Percentiles rank a stretch among this genome's conserved stretches.
Conservation (phyloP, 1,140 invertebrate genomes). For the Oreohelix idahoensis region DNA sequence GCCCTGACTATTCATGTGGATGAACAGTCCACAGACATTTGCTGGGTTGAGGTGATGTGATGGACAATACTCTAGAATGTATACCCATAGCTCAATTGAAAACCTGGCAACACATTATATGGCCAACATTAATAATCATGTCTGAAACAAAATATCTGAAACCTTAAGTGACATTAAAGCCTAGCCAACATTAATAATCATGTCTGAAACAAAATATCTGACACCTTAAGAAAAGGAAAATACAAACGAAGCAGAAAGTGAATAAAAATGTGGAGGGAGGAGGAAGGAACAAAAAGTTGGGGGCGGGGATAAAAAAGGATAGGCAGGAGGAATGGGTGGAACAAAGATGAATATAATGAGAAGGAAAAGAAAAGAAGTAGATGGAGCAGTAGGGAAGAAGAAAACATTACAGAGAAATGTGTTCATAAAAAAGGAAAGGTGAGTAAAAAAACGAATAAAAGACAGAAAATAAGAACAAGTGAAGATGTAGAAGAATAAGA, state of each 20-base stretch:
- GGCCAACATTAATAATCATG: too few species aligned
- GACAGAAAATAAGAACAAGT: not conserved
- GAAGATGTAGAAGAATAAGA: not conserved
- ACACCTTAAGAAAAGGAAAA: too few species aligned
- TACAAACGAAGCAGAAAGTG: too few species aligned
- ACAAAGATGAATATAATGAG: not conserved
- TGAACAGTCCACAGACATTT: constrained; percentile 3
- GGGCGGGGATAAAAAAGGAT: too few species aligned
- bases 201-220: too few species aligned
- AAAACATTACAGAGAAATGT: not conserved
- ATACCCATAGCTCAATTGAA: constrained; percentile 17
- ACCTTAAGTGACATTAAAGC: too few species aligned
- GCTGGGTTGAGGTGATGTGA: not conserved
- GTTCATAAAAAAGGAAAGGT: not conserved
- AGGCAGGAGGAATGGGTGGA: too few species aligned
- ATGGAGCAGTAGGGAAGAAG: not conserved
- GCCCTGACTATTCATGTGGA: not conserved
- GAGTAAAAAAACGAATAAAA: not conserved
- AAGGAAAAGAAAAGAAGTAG: not conserved
- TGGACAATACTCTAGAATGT: constrained; percentile 24
- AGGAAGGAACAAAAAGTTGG: too few species aligned
- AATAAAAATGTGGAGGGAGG: too few species aligned
- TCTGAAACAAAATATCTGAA: too few species aligned
- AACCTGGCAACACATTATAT: not conserved
- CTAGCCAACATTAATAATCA: too few species aligned